These are phyloP conservation scores for Gallirallus australis DNA, from an alignment of 2,797 vertebrate species.

Conservation along the genomic window DNA sequence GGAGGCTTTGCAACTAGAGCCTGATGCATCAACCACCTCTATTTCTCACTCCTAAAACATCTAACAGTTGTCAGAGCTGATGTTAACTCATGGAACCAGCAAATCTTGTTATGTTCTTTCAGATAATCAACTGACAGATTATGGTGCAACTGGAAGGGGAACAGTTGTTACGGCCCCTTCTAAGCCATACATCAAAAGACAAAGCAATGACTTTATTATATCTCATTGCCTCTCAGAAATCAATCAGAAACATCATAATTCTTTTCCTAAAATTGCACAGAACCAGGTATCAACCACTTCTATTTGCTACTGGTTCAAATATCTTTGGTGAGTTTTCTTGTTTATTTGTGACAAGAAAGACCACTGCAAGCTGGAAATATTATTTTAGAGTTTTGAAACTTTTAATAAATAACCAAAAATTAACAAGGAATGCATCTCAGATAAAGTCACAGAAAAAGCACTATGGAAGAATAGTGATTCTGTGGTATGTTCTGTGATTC, in stretches of 20 bases:
- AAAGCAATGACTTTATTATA: neutral
- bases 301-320: neutral
- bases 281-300: neutral
- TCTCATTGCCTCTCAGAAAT: neutral
- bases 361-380: neutral
- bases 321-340: neutral
- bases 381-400: neutral
- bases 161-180: too few relatives aligned
- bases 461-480: neutral
- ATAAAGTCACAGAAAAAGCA: neutral
- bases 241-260: neutral
- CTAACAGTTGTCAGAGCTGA: neutral
- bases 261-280: neutral
- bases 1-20: neutral
- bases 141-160: neutral
- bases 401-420: neutral
- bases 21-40: fast-evolving
- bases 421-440: neutral
- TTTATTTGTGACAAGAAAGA: neutral
- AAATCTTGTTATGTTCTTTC: neutral
- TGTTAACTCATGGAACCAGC: neutral
- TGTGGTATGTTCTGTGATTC: too few relatives aligned
- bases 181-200: neutral
- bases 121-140: neutral
- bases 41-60: neutral